Evolutionary conservation across 2,888 invertebrate species (phyloP).

Genomic region (Peribatodes rhomboidaria): DNA sequence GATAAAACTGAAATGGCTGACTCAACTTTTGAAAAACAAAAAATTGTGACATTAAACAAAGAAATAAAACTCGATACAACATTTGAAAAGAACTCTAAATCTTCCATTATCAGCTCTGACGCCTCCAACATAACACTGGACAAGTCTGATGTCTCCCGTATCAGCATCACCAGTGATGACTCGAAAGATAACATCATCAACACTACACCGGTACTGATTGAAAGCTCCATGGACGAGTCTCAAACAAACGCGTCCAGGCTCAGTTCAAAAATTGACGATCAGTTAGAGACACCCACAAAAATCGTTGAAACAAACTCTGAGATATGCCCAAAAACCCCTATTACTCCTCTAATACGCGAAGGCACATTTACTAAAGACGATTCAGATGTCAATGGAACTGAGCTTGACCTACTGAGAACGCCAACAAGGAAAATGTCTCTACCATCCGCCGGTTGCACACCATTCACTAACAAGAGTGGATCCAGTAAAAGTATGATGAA

Average conservation of each 20-base stretch:
- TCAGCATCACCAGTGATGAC: constrained; percentile 77
- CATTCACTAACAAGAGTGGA: constrained; percentile 63
- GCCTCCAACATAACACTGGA: constrained; percentile 58
- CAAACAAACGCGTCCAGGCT: constrained; percentile 39
- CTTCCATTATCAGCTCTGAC: constrained; percentile 68
- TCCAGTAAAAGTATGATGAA: constrained; percentile 64
- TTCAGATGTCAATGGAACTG: constrained; percentile 47
- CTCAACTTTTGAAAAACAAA: constrained; percentile 55
- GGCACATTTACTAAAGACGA: constrained; percentile 78
- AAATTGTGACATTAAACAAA: no score
- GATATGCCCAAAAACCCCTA: constrained; percentile 18
- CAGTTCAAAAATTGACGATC: background rate
- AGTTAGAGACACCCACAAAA: constrained; percentile 2
- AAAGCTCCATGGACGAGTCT: constrained; percentile 74
- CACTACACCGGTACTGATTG: constrained; percentile 70
- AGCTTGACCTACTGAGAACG: constrained; percentile 45
- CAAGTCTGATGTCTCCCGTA: constrained; percentile 61
- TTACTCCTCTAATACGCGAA: constrained; percentile 70
- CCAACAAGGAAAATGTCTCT: constrained; percentile 62
- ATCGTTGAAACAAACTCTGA: background rate
- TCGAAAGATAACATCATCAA: constrained; percentile 71
- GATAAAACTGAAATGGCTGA: constrained; percentile 35
- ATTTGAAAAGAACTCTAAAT: constrained; percentile 65
- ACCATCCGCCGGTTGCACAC: constrained; percentile 74
- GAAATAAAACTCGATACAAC: constrained; percentile 56